Percentiles rank a stretch among this genome's conserved stretches.
Evolutionary conservation across 2,888 invertebrate genomes (phyloP).

Genomic region (Macroteleia sp.): DNA sequence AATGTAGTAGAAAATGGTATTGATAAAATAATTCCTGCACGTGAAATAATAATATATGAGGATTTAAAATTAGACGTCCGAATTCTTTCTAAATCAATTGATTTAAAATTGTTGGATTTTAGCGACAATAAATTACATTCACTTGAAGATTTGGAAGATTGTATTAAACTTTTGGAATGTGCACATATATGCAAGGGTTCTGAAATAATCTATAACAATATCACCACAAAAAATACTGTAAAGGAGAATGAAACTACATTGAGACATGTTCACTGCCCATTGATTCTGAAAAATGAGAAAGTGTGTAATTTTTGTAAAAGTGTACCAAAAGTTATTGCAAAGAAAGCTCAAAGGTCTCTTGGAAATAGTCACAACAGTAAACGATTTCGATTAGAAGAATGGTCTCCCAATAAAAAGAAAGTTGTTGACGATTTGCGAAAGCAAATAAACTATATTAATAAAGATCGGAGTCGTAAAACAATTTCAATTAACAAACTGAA

Average conservation of each 20-base stretch:
- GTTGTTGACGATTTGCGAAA: not conserved
- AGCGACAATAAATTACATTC: constrained; percentile 4
- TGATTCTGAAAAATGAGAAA: not conserved
- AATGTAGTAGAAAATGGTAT: constrained; percentile 1
- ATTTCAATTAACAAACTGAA: not conserved
- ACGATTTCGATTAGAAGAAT: constrained; percentile 1
- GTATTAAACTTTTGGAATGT: constrained; percentile 4
- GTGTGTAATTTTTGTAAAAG: constrained; percentile 3
- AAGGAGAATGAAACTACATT: constrained; percentile 6
- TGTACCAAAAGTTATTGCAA: constrained; percentile 3
- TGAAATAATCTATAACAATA: not conserved
- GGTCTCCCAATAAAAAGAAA: not conserved
- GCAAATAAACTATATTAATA: constrained; percentile 2
- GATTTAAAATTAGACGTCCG: constrained; percentile 1
- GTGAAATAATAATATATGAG: constrained; percentile 4
- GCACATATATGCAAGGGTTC: constrained; percentile 4
- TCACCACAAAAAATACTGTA: constrained; percentile 1
- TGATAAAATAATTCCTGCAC: constrained; percentile 4
- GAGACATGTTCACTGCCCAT: constrained; percentile 5
- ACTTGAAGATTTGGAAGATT: constrained; percentile 7
- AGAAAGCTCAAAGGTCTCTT: constrained; percentile 5
- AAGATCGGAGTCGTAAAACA: not conserved
- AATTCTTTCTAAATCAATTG: constrained; percentile 16
- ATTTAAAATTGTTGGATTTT: constrained; percentile 7
- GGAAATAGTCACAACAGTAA: not conserved